Conservation (phyloP, 1,140 invertebrate species). For the Pseudomyrmex sp. region DNA sequence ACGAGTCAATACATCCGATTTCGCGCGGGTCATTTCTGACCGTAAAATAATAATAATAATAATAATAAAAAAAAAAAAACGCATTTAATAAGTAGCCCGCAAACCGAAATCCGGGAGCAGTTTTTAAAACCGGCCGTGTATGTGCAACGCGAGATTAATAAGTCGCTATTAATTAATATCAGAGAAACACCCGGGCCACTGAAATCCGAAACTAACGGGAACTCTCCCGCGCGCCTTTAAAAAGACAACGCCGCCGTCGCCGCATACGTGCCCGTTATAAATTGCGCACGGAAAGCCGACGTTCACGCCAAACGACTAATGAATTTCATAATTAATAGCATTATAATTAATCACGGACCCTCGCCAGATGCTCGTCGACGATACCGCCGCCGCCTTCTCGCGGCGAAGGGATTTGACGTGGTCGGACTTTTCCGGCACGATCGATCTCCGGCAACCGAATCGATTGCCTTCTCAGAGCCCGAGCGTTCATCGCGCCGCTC, state of each 20-base stretch:
- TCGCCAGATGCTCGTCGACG: slow-evolving; percentile 28
- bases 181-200: slow-evolving; percentile 30
- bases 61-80: slow-evolving; percentile 36
- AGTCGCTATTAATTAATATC: slow-evolving; percentile 53
- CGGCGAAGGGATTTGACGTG: slow-evolving; percentile 28
- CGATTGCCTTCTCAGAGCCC: slow-evolving; percentile 52
- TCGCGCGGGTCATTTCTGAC: too few relatives aligned
- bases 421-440: slow-evolving; percentile 66
- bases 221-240: slow-evolving; percentile 1
- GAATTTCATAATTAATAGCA: slow-evolving; percentile 54
- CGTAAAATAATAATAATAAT: slow-evolving; percentile 35
- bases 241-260: not conserved
- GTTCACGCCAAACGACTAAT: slow-evolving; percentile 21
- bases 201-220: slow-evolving; percentile 49
- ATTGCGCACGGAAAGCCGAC: not conserved
- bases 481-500: slow-evolving; percentile 46
- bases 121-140: slow-evolving; percentile 12
- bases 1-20: too few relatives aligned
- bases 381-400: slow-evolving; percentile 15
- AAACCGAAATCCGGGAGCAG: slow-evolving; percentile 38
- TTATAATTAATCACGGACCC: slow-evolving; percentile 59
- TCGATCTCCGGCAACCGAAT: slow-evolving; percentile 63
- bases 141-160: slow-evolving; percentile 39
- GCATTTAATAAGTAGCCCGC: slow-evolving; percentile 31
- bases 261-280: slow-evolving; percentile 34